A percentile compares a stretch with the other conserved stretches of the same genome.
These are phyloP conservation scores for Pedetes capensis DNA, from an alignment of 2,113 vertebrate species.

Conservation along the genomic window DNA sequence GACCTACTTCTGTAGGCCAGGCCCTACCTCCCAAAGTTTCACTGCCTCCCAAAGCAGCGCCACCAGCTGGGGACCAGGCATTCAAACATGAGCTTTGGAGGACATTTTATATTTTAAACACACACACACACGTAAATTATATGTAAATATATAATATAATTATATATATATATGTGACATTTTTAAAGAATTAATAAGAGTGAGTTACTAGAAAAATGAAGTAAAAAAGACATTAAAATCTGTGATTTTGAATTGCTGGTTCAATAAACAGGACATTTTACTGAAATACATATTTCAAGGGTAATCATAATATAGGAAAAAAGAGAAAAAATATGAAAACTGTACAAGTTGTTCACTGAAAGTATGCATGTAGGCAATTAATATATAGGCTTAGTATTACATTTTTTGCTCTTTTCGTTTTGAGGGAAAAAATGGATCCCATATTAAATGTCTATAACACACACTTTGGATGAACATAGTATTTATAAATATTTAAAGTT, in stretches of 20 bases:
- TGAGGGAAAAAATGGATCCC: not conserved
- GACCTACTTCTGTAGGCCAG: too few species aligned
- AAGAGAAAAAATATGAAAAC: not conserved
- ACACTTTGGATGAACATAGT: not conserved
- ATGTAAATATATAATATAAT: too few species aligned
- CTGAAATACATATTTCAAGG: not conserved
- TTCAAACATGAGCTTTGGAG: too few species aligned
- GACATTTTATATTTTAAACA: too few species aligned
- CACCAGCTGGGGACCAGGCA: too few species aligned
- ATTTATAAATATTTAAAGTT: not conserved
- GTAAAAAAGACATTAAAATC: not conserved
- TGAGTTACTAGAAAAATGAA: constrained; percentile 32
- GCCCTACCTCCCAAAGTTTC: too few species aligned
- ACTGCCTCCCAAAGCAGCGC: too few species aligned
- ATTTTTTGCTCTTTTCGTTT: not conserved
- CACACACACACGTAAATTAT: too few species aligned
- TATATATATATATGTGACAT: too few species aligned
- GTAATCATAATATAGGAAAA: not conserved
- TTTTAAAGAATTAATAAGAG: constrained; percentile 52
- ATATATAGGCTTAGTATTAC: not conserved
- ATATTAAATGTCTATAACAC: not conserved
- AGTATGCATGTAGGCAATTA: not conserved
- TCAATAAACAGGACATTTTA: constrained; percentile 38
- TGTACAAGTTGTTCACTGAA: not conserved
- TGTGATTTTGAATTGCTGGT: constrained; percentile 26